Evolutionary conservation across 1,140 invertebrate species (phyloP).

Genomic region (Conus betulinus): DNA sequence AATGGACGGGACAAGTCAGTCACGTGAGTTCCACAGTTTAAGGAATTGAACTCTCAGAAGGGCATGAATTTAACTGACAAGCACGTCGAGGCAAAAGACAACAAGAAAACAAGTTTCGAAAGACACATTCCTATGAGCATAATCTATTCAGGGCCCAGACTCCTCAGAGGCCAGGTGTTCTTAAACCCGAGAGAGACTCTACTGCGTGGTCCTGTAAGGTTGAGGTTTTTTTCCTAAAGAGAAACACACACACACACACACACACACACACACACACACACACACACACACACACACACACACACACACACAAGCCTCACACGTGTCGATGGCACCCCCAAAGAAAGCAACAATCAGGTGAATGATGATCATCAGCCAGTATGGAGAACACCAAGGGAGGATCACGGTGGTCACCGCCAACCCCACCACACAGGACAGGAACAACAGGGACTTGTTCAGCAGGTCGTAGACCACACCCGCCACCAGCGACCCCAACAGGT

Average conservation of each 20-base stretch:
- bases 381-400: constrained; percentile 51
- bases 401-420: constrained; percentile 26
- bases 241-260: not conserved
- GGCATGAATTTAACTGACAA: too few species aligned
- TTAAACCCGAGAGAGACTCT: too few species aligned
- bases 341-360: constrained; percentile 36
- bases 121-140: too few species aligned
- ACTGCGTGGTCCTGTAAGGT: too few species aligned
- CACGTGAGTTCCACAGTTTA: too few species aligned
- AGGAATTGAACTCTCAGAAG: too few species aligned
- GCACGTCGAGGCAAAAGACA: too few species aligned
- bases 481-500: constrained; percentile 50
- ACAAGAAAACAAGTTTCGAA: too few species aligned
- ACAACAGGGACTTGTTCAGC: constrained; percentile 44
- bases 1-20: too few species aligned
- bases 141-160: too few species aligned
- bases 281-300: not conserved
- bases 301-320: not conserved
- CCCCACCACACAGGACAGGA: constrained; percentile 37
- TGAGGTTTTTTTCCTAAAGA: too few species aligned
- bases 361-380: constrained; percentile 52
- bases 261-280: not conserved
- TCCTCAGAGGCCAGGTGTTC: too few species aligned
- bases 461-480: constrained; percentile 50
- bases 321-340: constrained; percentile 49